phyloP scores from a whole-genome alignment of 2,113 vertebrate genomes.

The Calypte anna region DNA sequence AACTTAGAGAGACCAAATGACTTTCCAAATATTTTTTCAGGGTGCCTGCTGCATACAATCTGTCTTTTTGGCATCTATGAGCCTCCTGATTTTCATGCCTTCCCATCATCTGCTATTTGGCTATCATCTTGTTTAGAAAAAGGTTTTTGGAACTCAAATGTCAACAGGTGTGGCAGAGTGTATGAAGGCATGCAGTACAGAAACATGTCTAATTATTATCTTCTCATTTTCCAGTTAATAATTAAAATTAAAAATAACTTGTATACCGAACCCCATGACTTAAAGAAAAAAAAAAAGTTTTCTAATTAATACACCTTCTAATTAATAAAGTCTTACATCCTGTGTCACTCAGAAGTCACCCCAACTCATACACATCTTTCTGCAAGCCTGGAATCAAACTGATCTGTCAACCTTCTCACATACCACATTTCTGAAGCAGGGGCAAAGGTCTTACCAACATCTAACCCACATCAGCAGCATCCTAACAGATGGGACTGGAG shows the following conservation, averaged over 20 bases:
- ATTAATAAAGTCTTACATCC: slow-evolving; percentile 21
- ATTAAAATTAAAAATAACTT: slow-evolving; percentile 5
- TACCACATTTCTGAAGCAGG: background rate
- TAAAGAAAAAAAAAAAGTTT: background rate
- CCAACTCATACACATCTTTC: background rate
- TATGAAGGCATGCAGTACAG: background rate
- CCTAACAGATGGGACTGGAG: slow-evolving; percentile 21
- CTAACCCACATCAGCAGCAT: slow-evolving; percentile 16
- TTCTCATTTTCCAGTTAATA: background rate
- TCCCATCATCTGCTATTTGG: slow-evolving; percentile 16
- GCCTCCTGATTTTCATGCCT: background rate
- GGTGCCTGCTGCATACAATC: slow-evolving; percentile 38
- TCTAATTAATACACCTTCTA: slow-evolving; percentile 26
- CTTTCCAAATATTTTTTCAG: slow-evolving; percentile 48
- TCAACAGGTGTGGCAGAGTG: slow-evolving; percentile 31
- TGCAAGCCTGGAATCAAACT: background rate
- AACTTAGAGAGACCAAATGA: slow-evolving; percentile 20
- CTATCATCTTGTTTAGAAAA: slow-evolving; percentile 36
- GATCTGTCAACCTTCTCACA: background rate
- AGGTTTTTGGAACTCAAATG: slow-evolving; percentile 43
- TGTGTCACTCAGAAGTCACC: background rate
- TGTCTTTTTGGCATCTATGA: slow-evolving; percentile 38
- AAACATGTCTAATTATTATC: slow-evolving; percentile 42
- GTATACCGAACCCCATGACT: background rate
- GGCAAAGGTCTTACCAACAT: background rate